These are phyloP conservation scores for Pseudococcus longispinus DNA, from an alignment of 2,888 invertebrate genomes.

Conservation along the genomic window DNA sequence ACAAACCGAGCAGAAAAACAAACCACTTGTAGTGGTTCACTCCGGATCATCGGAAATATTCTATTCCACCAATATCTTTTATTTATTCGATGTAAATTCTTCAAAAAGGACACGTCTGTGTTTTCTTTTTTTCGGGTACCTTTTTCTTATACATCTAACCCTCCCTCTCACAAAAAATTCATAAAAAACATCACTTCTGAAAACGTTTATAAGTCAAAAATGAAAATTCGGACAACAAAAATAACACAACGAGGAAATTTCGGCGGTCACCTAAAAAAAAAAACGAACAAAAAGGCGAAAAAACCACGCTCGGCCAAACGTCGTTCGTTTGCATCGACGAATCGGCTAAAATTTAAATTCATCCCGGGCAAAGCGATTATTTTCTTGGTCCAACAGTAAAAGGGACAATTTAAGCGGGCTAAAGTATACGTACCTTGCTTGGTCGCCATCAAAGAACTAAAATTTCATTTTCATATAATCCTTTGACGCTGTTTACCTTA, in stretches of 20 bases:
- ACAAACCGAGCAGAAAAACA: background rate
- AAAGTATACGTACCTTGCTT: background rate
- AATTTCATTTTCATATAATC: constrained; percentile 28
- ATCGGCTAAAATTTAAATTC: background rate
- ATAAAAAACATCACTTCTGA: background rate
- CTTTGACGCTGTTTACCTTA: constrained; percentile 13
- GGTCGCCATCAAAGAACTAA: background rate
- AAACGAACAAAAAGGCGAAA: no score
- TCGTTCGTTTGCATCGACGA: background rate
- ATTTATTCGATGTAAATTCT: constrained; percentile 1
- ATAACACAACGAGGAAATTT: background rate
- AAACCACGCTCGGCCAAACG: background rate
- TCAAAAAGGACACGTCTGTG: background rate
- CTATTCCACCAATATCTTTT: background rate
- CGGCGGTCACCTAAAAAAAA: background rate
- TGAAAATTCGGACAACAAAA: background rate
- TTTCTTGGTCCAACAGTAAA: background rate
- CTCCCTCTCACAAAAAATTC: background rate
- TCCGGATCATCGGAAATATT: background rate
- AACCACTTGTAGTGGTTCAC: background rate
- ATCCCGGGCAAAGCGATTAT: background rate
- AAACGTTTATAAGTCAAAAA: background rate
- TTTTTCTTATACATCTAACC: background rate
- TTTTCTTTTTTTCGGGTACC: background rate
- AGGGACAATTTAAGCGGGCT: background rate